These are phyloP conservation scores for Nesoenas mayeri DNA, from an alignment of 2,113 vertebrate genomes.

Conservation along the genomic window DNA sequence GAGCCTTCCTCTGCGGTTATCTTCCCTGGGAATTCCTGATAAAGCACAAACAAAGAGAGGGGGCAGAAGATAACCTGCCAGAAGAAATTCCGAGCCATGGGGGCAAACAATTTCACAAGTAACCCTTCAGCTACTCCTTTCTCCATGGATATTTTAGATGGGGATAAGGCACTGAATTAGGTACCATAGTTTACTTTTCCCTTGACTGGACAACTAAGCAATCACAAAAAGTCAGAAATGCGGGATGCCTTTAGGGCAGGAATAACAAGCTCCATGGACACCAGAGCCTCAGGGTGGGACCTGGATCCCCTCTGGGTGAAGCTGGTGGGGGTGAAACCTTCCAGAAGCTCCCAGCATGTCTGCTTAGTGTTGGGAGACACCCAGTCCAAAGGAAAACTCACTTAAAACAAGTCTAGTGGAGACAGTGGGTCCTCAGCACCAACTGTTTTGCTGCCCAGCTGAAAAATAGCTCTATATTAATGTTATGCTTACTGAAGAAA, in stretches of 20 bases:
- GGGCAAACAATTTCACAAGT: constrained; percentile 26
- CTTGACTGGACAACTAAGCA: neutral
- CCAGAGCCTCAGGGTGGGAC: neutral
- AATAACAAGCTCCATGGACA: neutral
- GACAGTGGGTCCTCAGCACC: neutral
- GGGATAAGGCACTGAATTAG: neutral
- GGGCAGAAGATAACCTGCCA: constrained; percentile 67
- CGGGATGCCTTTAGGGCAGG: neutral
- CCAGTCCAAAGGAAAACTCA: neutral
- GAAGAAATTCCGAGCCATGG: constrained; percentile 27
- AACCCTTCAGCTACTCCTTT: neutral
- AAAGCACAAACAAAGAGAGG: constrained; percentile 70
- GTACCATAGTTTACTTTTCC: neutral
- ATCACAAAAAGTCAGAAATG: neutral
- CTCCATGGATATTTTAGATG: neutral
- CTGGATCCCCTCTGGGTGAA: neutral
- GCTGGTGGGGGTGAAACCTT: neutral
- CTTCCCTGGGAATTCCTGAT: constrained; percentile 78
- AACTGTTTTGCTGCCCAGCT: neutral
- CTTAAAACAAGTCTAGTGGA: neutral
- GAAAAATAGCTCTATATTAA: neutral
- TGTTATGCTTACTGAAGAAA: neutral
- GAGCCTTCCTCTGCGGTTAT: neutral
- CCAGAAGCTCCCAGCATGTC: neutral
- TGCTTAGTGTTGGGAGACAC: neutral